These are phyloP conservation scores for Brotogeris chrysoptera DNA, from an alignment of 2,797 vertebrate genomes.

Conservation along the genomic window DNA sequence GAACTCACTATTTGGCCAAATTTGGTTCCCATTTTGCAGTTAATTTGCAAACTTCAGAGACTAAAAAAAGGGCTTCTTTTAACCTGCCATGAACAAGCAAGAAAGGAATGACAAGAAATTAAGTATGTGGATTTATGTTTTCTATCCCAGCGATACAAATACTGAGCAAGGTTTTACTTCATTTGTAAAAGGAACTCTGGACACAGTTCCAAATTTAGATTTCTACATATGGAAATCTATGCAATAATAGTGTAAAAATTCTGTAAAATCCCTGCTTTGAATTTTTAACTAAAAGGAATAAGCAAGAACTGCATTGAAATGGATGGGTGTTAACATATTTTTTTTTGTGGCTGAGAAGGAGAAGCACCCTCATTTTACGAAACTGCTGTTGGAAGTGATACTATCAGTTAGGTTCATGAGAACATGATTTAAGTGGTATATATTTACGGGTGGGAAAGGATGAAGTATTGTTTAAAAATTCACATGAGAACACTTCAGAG, in stretches of 20 bases:
- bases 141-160: background rate
- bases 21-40: background rate
- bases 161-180: background rate
- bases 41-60: background rate
- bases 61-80: background rate
- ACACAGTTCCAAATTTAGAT: background rate
- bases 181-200: background rate
- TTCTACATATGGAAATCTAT: background rate
- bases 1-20: background rate
- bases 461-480: background rate
- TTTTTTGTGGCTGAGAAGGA: background rate
- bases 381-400: background rate
- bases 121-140: background rate
- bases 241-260: background rate
- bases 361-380: background rate
- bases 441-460: background rate
- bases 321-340: background rate
- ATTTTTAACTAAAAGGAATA: background rate
- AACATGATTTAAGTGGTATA: background rate
- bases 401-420: background rate
- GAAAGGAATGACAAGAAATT: background rate
- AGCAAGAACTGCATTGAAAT: background rate
- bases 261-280: background rate
- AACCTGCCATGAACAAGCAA: background rate
- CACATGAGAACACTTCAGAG: background rate